Base-by-base conservation (phyloP, 2,888 invertebrate genomes). In the Hypena proboscidalis region DNA sequence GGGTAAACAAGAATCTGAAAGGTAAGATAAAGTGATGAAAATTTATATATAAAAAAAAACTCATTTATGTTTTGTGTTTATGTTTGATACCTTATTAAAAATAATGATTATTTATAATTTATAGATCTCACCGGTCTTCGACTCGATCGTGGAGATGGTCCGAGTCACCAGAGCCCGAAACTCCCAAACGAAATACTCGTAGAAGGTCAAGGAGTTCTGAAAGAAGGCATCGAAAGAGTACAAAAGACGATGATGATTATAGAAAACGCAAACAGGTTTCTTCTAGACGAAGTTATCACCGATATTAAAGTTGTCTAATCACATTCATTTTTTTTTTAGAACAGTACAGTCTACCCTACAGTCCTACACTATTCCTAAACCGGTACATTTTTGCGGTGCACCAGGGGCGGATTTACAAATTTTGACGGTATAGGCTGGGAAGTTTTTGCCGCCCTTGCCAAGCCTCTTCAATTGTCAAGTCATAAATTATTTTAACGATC, bases 81-180 rank as follows among this genome's bases (percentile, higher is more conserved):
- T 25, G 2, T 9, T 10, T 6, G 2, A 25, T 9, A 4, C 7
- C 14, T 21, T 8, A 7, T 9, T 14, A 11, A 2, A 14, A 0
- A 20, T 7, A 14, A 3, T 32, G n/a, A 15, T n/a, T 25, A 43
- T 23, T 23, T 23, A 49, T 39, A 13, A 48, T 48, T 60, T 62
- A 45, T 27, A 80, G 78, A 31, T 66, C 61, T 35, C 45, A 48
- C 29, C 67, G 48, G 30, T 58, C 71, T 3, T 65, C 80, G n/a
- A 56, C 63, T 17, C 71, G 83, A 26, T 80, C 79, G 39, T 95
- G 95, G 95, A 91, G 95, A 52, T 96, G 95, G 95, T 95, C 95
- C 0, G 94, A 95, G 70, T 95, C 95, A 25, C 95, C 95, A 0
- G 95, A 95, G 69, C 70, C 63, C 22, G 80, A 83, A 22, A 47